A percentile compares a stretch with the other conserved stretches of the same genome.
Conservation (phyloP, 2,888 invertebrate genomes). For the Andrena fulva region DNA sequence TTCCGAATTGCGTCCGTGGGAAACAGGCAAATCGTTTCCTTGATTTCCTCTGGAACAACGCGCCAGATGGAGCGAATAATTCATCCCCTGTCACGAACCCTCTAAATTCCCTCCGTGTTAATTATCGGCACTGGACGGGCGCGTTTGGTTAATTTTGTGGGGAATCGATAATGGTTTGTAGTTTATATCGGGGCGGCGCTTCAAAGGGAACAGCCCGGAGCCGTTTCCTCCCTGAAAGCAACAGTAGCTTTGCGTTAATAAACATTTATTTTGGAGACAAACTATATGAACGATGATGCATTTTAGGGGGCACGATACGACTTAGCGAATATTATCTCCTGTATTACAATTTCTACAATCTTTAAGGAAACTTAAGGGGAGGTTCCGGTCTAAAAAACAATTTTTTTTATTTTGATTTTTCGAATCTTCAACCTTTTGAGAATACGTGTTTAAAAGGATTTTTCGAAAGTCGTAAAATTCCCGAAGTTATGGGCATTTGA, state of each 20-base stretch:
- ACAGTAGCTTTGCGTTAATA: not conserved
- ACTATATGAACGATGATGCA: not conserved
- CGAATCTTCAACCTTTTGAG: no score
- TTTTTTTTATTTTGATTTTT: no score
- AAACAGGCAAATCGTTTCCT: constrained; percentile 46
- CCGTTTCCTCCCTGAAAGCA: not conserved
- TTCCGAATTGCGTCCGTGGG: constrained; percentile 61
- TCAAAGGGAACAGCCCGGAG: constrained; percentile 11
- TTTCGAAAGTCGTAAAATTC: no score
- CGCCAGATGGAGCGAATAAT: constrained; percentile 68
- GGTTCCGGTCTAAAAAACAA: no score
- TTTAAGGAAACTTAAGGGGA: no score
- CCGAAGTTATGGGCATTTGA: no score
- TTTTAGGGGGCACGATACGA: no score
- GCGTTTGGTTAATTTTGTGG: constrained; percentile 26
- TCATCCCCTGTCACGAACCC: constrained; percentile 52
- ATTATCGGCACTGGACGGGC: constrained; percentile 63
- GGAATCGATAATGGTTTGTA: constrained; percentile 59
- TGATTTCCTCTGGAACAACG: constrained; percentile 55
- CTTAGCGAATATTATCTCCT: no score
- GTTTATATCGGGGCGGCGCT: constrained; percentile 63
- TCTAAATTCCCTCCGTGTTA: constrained; percentile 59
- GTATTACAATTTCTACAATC: no score
- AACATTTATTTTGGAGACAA: no score
- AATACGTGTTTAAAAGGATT: no score